Conservation (phyloP, 2,797 vertebrate genomes). For the Rhinichthys osculus region DNA sequence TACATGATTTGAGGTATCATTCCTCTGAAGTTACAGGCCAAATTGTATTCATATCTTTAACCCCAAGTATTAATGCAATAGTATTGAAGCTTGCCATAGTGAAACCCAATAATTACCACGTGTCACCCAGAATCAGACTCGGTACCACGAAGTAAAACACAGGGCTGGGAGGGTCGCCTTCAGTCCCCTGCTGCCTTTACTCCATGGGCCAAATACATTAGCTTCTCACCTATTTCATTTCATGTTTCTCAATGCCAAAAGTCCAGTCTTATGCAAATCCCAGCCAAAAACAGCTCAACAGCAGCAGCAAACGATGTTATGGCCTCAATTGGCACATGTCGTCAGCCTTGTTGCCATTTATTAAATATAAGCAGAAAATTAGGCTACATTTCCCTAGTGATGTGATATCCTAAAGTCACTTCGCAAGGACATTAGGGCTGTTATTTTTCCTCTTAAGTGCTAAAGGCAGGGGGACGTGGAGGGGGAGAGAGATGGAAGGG, state of each 20-base stretch:
- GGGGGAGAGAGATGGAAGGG: not conserved
- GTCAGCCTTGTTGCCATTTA: constrained; percentile 49
- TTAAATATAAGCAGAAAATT: constrained; percentile 50
- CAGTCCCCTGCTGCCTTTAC: constrained; percentile 54
- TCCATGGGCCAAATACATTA: constrained; percentile 61
- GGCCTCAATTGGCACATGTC: constrained; percentile 47
- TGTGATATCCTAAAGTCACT: constrained; percentile 44
- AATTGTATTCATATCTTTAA: not conserved
- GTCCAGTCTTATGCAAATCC: constrained; percentile 18
- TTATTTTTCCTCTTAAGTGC: constrained; percentile 21
- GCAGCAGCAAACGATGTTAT: constrained; percentile 51
- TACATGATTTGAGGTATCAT: not conserved
- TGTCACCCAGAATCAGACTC: constrained; percentile 52
- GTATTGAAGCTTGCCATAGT: not conserved
- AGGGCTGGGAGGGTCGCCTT: constrained; percentile 52
- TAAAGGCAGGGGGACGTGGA: not conserved
- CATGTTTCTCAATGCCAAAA: constrained; percentile 41
- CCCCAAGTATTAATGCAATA: not conserved
- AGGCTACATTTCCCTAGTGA: constrained; percentile 47
- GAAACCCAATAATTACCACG: constrained; percentile 52
- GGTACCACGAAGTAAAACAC: constrained; percentile 19
- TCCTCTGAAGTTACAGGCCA: not conserved
- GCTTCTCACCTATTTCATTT: constrained; percentile 55
- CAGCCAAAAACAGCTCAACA: constrained; percentile 46
- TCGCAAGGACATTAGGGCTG: constrained; percentile 11